Conservation (phyloP, 2,113 vertebrate species). For the Brachyistius frenatus region DNA sequence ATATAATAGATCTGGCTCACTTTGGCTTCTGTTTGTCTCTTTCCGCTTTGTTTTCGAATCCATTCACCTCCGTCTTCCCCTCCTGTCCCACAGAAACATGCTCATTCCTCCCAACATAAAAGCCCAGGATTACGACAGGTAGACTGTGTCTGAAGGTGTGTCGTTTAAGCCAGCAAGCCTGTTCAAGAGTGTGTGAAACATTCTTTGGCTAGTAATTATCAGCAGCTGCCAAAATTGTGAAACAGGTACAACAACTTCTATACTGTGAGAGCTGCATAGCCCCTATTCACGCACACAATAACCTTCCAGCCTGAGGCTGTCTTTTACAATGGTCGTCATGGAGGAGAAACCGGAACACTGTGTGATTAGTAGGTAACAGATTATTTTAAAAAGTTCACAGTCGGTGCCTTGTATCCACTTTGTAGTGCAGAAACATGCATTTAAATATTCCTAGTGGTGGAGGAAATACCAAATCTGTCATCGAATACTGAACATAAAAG, state of each 20-base stretch:
- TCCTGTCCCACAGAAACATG: background rate
- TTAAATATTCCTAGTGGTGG: slow-evolving; percentile 41
- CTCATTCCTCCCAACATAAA: slow-evolving; percentile 26
- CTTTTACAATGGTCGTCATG: slow-evolving; percentile 47
- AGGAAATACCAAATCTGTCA: slow-evolving; percentile 27
- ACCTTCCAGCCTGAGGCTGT: slow-evolving; percentile 38
- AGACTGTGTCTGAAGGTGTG: slow-evolving; percentile 36
- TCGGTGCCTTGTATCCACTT: slow-evolving; percentile 38
- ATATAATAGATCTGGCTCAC: slow-evolving; percentile 1
- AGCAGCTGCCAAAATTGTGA: slow-evolving; percentile 46
- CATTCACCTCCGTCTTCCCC: slow-evolving; percentile 10
- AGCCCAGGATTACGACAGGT: slow-evolving; percentile 30
- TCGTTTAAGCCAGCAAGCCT: slow-evolving; percentile 15
- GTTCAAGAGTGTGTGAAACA: slow-evolving; percentile 44
- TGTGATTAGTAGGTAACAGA: slow-evolving; percentile 63
- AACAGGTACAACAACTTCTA: slow-evolving; percentile 50
- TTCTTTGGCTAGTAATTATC: slow-evolving; percentile 64
- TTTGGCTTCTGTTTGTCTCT: slow-evolving; percentile 37
- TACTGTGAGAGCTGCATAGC: slow-evolving; percentile 22
- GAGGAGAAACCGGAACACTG: slow-evolving; percentile 34
- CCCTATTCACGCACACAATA: slow-evolving; percentile 24
- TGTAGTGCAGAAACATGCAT: slow-evolving; percentile 51
- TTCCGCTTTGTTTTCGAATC: slow-evolving; percentile 11
- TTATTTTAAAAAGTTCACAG: slow-evolving; percentile 56
- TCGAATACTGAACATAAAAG: slow-evolving; percentile 28